Evolutionary conservation across 1,140 invertebrate genomes (phyloP), one percentile per base, ranked within the genome.

Genomic region (Nylanderia fulva): DNA sequence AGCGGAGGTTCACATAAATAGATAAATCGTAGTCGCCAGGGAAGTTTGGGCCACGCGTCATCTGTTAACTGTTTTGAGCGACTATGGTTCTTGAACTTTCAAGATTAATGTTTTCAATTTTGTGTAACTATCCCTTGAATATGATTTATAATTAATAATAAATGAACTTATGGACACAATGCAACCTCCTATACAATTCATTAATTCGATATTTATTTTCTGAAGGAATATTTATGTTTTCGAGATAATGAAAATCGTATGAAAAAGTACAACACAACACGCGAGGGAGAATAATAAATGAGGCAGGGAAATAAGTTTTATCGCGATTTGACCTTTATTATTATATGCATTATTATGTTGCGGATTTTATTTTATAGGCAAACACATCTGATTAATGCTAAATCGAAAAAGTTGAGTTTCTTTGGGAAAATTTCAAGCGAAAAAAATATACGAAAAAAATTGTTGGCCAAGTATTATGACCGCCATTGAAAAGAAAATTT

Each of bases 81-180:
- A 61, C 63, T 76, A 63, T 42, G 52, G 39, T 75, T 86, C 54
- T 86, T 42, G 85, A 76, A 63, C 13, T 71, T 86, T 71, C 63
- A 48, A 48, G 71, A 86, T 72, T 84, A 88, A 88, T 68, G 86
- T 88, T 88, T 88, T 86, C 77, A 84, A 86, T 88, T 48, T 88
- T 88, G 71, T 88, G 86, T 88, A 88, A 88, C 86, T 84, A 75
- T 71, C 86, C 77, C 64, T 76, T 60, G 79, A 83, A 86, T 76
- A 76, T 88, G 76, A 88, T 88, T 88, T 86, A 86, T 71, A 84
- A 88, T 88, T 84, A n/a, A 86, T 86, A 88, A 88, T 88, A 88
- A 88, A 88, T 76, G 52, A n/a, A 88, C 82, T 88, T 88, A 86
- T 39, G 69, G 54, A 88, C 82, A 80, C 82, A 80, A 48, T 36